Percentiles rank a stretch among this genome's conserved stretches.
Evolutionary conservation across 2,888 invertebrate species (phyloP).

Genomic region (Muscina levida): DNA sequence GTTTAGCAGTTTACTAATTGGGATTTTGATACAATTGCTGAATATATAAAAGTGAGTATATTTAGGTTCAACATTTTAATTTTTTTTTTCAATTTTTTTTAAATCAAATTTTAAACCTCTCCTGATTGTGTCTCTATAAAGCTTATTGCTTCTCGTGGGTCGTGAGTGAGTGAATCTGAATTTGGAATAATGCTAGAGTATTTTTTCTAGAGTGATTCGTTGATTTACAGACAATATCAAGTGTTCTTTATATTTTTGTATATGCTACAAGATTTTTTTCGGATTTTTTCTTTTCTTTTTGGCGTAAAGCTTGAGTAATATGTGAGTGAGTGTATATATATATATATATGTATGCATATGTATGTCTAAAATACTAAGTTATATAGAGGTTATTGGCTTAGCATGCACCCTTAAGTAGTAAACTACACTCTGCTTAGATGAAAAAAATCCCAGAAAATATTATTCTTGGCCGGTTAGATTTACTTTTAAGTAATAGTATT

Average conservation of each 20-base stretch:
- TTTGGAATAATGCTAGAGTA: slow-evolving; percentile 35
- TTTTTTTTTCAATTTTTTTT: no score
- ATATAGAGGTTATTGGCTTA: slow-evolving; percentile 3
- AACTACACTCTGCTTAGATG: slow-evolving; percentile 37
- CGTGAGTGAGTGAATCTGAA: slow-evolving; percentile 40
- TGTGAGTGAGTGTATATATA: neutral
- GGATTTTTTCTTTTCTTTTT: slow-evolving; percentile 39
- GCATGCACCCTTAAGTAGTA: neutral
- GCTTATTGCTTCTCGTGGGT: neutral
- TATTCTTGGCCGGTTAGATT: slow-evolving; percentile 46
- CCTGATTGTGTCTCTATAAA: no score
- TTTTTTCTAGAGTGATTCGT: slow-evolving; percentile 15
- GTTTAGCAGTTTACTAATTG: no score
- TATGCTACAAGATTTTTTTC: no score
- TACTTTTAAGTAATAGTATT: slow-evolving; percentile 38
- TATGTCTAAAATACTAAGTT: slow-evolving; percentile 12
- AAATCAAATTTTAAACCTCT: no score
- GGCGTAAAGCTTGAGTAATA: slow-evolving; percentile 55
- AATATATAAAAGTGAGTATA: no score
- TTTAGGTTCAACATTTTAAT: no score
- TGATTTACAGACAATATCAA: slow-evolving; percentile 2
- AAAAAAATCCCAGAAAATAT: slow-evolving; percentile 24
- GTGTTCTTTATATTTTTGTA: neutral
- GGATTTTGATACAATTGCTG: no score
- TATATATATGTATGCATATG: slow-evolving; percentile 5